Conservation (phyloP, 2,888 invertebrate species). For the Pollenia angustigena region DNA sequence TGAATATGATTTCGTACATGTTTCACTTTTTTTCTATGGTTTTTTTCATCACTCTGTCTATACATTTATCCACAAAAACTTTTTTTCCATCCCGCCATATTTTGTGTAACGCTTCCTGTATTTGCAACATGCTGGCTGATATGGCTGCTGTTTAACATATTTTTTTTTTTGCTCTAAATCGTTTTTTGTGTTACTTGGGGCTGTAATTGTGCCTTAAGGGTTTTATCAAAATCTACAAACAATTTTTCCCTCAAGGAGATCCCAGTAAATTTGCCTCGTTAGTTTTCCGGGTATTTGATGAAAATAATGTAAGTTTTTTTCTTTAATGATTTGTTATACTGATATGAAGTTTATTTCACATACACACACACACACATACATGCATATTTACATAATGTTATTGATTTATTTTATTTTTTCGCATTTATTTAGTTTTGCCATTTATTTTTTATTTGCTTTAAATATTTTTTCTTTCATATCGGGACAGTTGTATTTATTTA, state of each 20-base stretch:
- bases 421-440: too few species aligned
- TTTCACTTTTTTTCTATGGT: conserved; percentile 51
- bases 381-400: too few species aligned
- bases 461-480: too few species aligned
- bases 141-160: background rate
- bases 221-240: conserved; percentile 99
- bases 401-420: too few species aligned
- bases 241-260: conserved; percentile 99
- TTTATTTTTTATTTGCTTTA: too few species aligned
- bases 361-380: too few species aligned
- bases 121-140: conserved; percentile 21
- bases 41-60: conserved; percentile 49
- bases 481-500: too few species aligned
- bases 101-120: background rate
- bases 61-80: conserved; percentile 10
- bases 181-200: conserved; percentile 31
- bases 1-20: conserved; percentile 55
- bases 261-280: conserved; percentile 99
- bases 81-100: conserved; percentile 3
- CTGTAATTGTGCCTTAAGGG: conserved; percentile 87
- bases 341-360: too few species aligned
- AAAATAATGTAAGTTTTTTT: conserved; percentile 94
- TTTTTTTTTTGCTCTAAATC: conserved; percentile 43
- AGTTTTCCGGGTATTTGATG: conserved; percentile 99
- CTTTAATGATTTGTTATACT: background rate